Conservation (phyloP, 2,797 vertebrate species). For the Ptychadena robeensis region DNA sequence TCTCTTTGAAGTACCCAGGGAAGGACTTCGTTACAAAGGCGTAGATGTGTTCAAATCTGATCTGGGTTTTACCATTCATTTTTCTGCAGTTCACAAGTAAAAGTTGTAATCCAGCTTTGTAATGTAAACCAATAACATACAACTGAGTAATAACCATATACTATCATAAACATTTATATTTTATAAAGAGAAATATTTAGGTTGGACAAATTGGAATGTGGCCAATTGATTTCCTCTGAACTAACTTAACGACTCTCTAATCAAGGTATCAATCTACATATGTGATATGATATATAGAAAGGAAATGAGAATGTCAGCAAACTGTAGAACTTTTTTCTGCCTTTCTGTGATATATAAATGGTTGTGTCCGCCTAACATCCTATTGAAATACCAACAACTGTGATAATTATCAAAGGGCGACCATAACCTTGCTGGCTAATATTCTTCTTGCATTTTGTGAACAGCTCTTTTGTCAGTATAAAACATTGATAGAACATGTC, state of each 20-base stretch:
- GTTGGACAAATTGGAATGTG: too few relatives aligned
- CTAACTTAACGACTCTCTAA: not conserved
- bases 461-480: not conserved
- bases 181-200: too few relatives aligned
- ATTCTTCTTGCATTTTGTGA: not conserved
- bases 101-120: too few relatives aligned
- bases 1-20: too few relatives aligned
- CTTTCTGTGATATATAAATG: not conserved
- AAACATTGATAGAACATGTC: not conserved
- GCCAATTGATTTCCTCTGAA: too few relatives aligned
- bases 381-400: not conserved
- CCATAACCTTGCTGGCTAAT: slow-evolving; percentile 10
- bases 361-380: not conserved
- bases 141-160: too few relatives aligned
- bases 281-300: not conserved
- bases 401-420: slow-evolving; percentile 2
- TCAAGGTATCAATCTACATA: not conserved
- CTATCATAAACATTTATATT: too few relatives aligned
- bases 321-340: not conserved
- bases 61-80: too few relatives aligned
- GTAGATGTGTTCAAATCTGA: too few relatives aligned
- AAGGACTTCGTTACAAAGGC: too few relatives aligned
- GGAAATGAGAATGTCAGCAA: not conserved
- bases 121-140: too few relatives aligned
- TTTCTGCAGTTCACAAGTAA: too few relatives aligned